Base-by-base conservation (phyloP, 2,888 invertebrate genomes). In the Callimorpha dominula region DNA sequence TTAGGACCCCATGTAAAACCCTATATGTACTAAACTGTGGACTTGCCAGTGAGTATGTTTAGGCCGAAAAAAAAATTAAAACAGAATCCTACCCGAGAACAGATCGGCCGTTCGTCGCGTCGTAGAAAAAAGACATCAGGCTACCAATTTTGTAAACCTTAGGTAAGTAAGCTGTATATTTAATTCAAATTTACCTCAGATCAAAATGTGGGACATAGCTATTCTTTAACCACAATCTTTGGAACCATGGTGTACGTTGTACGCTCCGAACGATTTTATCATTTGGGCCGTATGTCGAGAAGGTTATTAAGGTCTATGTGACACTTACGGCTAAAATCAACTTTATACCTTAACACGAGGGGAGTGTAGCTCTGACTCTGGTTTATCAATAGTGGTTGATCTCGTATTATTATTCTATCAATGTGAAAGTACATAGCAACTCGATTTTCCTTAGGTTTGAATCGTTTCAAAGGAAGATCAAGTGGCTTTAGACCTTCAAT, bases 401-500 rank as follows among this genome's bases (percentile, higher is more conserved):
- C 60, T 66, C 42, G 54, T 71, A 72, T 75, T 74, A 76, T 60
- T 74, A 76, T 60, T 67, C 68, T 67, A 70, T 73, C 74, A 60
- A 63, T 74, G 63, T 73, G 68, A 71, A 68, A 49, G 43, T 75
- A 73, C 60, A 77, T 64, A 72, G 66, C 57, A 77, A 69, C 65
- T 31, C 72, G 78, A 80, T 76, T 76, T 81, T 78, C 76, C 71
- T 20, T 66, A 72, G 74, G 66, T 74, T 70, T 79, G 67, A 79
- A 82, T 81, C 81, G 82, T 82, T 83, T 85, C 81, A 84, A 85
- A 85, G 82, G 78, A 84, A 75, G 77, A 82, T 85, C 80, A 82
- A 85, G 84, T 82, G 80, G 77, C 83, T 81, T 78, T 78, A 85
- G 81, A 82, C 79, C 83, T 88, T 83, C 83, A 88, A 88, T 88